Base-by-base conservation (phyloP, 30 jellyfish, hydroid and myxozoan species). In the Phacellophora camtschatica region DNA sequence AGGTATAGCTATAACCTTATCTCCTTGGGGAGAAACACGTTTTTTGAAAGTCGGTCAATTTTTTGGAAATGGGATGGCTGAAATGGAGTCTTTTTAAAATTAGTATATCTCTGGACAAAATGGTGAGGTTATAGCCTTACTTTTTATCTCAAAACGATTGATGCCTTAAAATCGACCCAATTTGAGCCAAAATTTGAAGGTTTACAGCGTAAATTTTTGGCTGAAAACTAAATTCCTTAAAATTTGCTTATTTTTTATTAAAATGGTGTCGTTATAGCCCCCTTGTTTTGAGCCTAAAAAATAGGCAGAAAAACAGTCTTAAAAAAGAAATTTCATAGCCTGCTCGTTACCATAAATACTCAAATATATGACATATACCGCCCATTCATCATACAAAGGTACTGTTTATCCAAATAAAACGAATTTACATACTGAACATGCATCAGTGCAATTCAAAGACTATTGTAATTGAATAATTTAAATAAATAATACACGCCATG, bases 401-500 rank as follows among this genome's bases (percentile, higher is more conserved):
- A n/a, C n/a, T n/a, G n/a, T n/a, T n/a, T n/a, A n/a, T n/a, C n/a
- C n/a, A 28, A 23, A 46, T 16, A 5, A 10, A 13, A 46, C 28
- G n/a, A 8, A 46, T 46, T 46, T 46, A 46, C 61, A 46, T 46
- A 46, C 61, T 46, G 20, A 4, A 46, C n/a, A 46, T 0, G 61
- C n/a, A 46, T 23, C 61, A 2, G 61, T 46, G 61, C 61, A 46
- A 0, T 8, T 46, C 9, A n/a, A n/a, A n/a, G n/a, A 3, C 3
- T 46, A 23, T 45, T 46, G 61, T 16, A 48, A 68, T 68, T 45
- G 29, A 68, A 68, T 68, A 68, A 68, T 68, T 27, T 42, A n/a
- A 68, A 68, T 68, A 68, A 68, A 68, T 68, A 68, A 39, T 20
- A 68, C 82, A 68, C 82, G 22, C 82, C 16, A 28, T 62, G 15